phyloP scores from a whole-genome alignment of 2,888 invertebrate species.

The Alsophila aescularia region DNA sequence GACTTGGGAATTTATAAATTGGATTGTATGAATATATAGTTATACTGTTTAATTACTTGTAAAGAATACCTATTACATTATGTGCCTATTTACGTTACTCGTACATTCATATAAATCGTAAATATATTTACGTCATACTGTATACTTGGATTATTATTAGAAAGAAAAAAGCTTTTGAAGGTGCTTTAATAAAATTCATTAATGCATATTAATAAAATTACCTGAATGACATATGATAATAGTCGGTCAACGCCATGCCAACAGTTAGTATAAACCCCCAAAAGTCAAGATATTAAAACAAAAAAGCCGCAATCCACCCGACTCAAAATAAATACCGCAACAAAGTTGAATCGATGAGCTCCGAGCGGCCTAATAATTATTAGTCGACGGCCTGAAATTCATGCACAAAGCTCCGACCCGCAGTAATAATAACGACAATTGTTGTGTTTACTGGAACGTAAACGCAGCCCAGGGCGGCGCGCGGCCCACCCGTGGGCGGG shows the following conservation, averaged over 20 bases:
- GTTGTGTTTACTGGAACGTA: slow-evolving; percentile 85
- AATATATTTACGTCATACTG: too few species aligned
- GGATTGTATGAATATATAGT: background rate
- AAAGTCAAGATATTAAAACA: slow-evolving; percentile 29
- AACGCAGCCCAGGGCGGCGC: slow-evolving; percentile 62
- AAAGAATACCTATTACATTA: too few species aligned
- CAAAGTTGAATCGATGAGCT: slow-evolving; percentile 78
- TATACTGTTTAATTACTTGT: background rate
- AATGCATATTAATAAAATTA: too few species aligned
- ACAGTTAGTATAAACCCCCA: slow-evolving; percentile 7
- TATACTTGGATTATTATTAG: too few species aligned
- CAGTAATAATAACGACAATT: slow-evolving; percentile 85
- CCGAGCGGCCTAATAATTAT: slow-evolving; percentile 79
- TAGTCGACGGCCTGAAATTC: slow-evolving; percentile 83
- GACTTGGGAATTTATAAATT: slow-evolving; percentile 16
- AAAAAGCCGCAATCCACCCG: slow-evolving; percentile 39
- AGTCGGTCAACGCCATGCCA: background rate
- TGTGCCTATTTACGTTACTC: too few species aligned
- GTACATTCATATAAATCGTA: too few species aligned
- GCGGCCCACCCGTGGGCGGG: slow-evolving; percentile 38
- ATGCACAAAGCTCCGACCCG: slow-evolving; percentile 83
- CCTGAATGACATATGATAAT: too few species aligned
- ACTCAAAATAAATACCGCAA: slow-evolving; percentile 70
- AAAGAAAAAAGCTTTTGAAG: too few species aligned
- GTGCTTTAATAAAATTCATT: too few species aligned